Base-by-base conservation (phyloP, 2,113 vertebrate species). In the Phycodurus eques region DNA sequence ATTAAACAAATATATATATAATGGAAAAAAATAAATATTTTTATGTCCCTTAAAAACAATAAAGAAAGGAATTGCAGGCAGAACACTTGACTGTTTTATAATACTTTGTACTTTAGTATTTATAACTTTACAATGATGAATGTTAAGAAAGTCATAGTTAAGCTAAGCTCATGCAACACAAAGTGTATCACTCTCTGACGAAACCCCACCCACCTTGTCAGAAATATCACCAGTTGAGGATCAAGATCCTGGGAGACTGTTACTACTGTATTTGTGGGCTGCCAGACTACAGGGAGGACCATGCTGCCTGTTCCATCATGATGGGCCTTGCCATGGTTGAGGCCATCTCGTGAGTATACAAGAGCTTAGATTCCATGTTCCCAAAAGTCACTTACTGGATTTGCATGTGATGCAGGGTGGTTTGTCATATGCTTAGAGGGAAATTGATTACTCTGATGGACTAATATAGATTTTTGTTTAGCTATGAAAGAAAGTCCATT, bases 261-360 rank as follows among this genome's bases (percentile, higher is more conserved):
- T 98, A 98, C 87, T 98, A 98, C 90, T 98, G 97, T 77, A 98
- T 98, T 86, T 98, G 96, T 1, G 97, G 97, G 8, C 91, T 98
- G 84, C 97, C 97, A 0, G 96, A 96, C 86, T 97, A 94, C 89
- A 92, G 96, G 0, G 96, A 96, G 35, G 96, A 98, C 88, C 97
- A 98, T 0, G 97, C 96, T 0, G 95, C 94, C 33, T 95, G 95
- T 86, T 97, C 95, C 76, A 98, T 98, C 90, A 91, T 94, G 92
- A 98, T 98, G 97, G 97, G 97, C n/a, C 90, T 98, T 4, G 96
- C 96, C 77, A 98, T 98, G 97, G 96, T 98, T 72, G 95, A 98
- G 61, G 96, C 97, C 67, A 98, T 98, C 68, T 97, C 96, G 97
- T 98, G 80, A 95, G 96, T 88, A 33, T 70, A 12, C 13, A 47